Evolutionary conservation across 2,113 vertebrate species (phyloP), one percentile per base, ranked within the genome.

Genomic region (Pseudopodoces humilis): DNA sequence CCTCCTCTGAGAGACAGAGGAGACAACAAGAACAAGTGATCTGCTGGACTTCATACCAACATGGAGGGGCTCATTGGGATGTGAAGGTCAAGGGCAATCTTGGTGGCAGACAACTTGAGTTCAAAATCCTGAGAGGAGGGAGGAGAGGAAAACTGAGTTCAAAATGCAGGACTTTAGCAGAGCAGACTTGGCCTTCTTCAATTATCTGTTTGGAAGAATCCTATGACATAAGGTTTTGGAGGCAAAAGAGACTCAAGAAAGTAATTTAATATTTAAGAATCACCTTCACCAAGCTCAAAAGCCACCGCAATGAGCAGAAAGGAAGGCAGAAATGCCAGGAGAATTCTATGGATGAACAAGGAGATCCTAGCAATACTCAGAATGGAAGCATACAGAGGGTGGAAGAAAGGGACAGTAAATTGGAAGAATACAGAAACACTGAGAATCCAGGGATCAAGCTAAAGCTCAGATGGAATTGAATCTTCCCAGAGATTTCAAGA

Each of bases 11-110:
- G 55, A 62, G 15, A 43, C 0, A 56, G 68, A 60, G 53, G 18
- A 80, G 15, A 46, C 10, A 46, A 16, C 15, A 72, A 67, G 55
- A 44, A 49, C 4, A 55, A 64, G 17, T 47, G 30, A 35, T 35
- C 20, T 69, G 9, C 31, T 44, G 16, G 35, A n/a, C 35, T 77
- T 72, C 31, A 43, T 64, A 19, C 13, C 39, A 46, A 7, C 6
- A 27, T 1, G 1, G 15, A 41, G 5, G 12, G 5, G 4, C n/a
- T 68, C 0, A 0, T 11, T 49, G 43, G 30, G 7, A 15, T 72
- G 39, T n/a, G 22, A 59, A 83, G 6, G 12, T 72, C 18, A 53
- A 72, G 69, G 64, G 7, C n/a, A 70, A 4, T 24, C 20, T 47
- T 75, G 67, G 41, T 18, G 4, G 20, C 33, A 76, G 47, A 47